Percentiles rank a stretch among this genome's conserved stretches.
Conservation (phyloP, 2,888 invertebrate genomes). For the Dioctria linearis region DNA sequence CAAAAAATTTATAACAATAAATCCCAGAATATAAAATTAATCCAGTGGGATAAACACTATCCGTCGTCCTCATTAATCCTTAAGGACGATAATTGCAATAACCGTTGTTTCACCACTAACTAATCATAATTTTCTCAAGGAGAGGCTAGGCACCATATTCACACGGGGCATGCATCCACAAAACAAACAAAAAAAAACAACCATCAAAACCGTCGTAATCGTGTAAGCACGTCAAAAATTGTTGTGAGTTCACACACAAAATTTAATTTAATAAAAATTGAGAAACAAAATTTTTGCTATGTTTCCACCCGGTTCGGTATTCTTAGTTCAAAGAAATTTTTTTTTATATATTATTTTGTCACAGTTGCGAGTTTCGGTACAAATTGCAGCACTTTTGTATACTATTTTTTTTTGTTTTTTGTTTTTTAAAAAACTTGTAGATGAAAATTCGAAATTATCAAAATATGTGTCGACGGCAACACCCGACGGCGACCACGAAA, state of each 20-base stretch:
- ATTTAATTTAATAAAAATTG: not conserved
- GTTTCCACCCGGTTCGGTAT: too few species aligned
- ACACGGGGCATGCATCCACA: too few species aligned
- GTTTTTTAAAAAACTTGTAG: too few species aligned
- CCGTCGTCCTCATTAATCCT: constrained; percentile 6
- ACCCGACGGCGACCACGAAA: constrained; percentile 67
- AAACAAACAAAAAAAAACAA: not conserved
- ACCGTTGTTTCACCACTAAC: not conserved
- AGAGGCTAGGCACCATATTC: too few species aligned
- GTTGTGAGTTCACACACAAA: not conserved
- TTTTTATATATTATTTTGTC: too few species aligned
- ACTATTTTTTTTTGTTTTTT: too few species aligned
- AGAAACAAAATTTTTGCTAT: not conserved
- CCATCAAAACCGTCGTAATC: not conserved
- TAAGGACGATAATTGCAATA: not conserved
- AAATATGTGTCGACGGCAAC: constrained; percentile 13
- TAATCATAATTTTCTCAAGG: too few species aligned
- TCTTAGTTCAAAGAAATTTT: too few species aligned
- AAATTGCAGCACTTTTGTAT: too few species aligned
- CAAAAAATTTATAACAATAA: not conserved
- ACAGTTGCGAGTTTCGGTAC: too few species aligned
- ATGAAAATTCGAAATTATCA: constrained; percentile 14
- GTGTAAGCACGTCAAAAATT: constrained; percentile 7
- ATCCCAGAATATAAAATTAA: not conserved
- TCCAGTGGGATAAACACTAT: constrained; percentile 6